Base-by-base conservation (phyloP, 2,888 invertebrate species). In the Andrena hattorfiana region DNA sequence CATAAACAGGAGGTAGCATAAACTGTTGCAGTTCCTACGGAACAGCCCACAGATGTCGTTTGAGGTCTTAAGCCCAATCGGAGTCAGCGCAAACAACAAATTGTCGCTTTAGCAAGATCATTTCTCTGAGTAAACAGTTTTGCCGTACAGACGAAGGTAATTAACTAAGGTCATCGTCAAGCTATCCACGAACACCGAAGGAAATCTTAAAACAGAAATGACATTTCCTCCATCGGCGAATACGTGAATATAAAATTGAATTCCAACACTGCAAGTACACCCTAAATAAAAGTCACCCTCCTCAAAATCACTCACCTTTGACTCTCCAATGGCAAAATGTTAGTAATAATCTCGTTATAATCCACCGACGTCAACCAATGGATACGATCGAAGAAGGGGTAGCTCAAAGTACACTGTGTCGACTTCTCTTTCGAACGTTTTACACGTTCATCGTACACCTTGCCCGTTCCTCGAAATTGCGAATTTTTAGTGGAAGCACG, bases 11-110 rank as follows among this genome's bases (percentile, higher is more conserved):
- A 71, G 73, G 68, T 71, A 75, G 59, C 62, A 64, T 35, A 68
- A 54, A 63, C 72, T 63, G 72, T 72, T 28, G 56, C 73, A 35
- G 82, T 72, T 70, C 72, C 35, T 51, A 56, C 62, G 56, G 30
- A 60, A 49, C 59, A 77, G 66, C 74, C 69, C 60, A 83, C 83
- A 83, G 83, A 83, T 83, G 83, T 83, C 83, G 83, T 83, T 16
- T 42, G 63, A 66, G 54, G 73, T 48, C 59, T 70, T 51, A 68
- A 56, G 54, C 71, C 32, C 48, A 49, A 74, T 42, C 62, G 56
- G 42, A 77, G 68, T 42, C 77, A 75, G 56, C 67, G 83, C 78
- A 67, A 77, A 77, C 60, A 59, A 42, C 60, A 51, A 62, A 77
- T 73, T 63, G 70, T 60, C 62, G 54, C 60, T 68, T 51, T 63